Evolutionary conservation across 2,888 invertebrate genomes (phyloP).

Genomic region (Synergus japonicus): DNA sequence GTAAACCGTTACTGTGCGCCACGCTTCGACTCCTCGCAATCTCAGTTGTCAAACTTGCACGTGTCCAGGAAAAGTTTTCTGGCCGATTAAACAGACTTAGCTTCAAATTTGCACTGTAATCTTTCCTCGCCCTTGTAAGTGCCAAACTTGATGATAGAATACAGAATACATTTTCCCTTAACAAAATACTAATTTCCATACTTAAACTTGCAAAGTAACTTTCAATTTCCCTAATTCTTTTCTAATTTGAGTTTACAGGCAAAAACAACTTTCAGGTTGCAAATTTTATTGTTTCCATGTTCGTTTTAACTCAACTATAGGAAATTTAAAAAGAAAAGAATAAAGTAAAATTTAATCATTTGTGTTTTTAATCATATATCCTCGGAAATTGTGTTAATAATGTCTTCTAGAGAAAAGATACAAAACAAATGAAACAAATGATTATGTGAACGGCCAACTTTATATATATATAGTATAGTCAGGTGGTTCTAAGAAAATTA

Average conservation of each 20-base stretch:
- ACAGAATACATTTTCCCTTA: neutral
- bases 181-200: conserved; percentile 16
- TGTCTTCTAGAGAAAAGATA: conserved; percentile 13
- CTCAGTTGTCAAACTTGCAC: conserved; percentile 73
- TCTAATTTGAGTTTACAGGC: neutral
- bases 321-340: neutral
- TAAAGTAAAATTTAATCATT: neutral
- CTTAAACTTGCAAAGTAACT: neutral
- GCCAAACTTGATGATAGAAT: neutral
- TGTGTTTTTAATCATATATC: neutral
- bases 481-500: neutral
- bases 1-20: conserved; percentile 66
- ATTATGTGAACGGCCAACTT: neutral
- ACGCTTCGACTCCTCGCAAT: conserved; percentile 67
- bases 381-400: neutral
- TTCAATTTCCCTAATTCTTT: neutral
- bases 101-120: conserved; percentile 28
- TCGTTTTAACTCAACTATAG: neutral
- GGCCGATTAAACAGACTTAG: conserved; percentile 30
- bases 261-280: neutral
- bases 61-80: conserved; percentile 56
- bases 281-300: neutral
- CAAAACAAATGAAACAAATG: conserved; percentile 16
- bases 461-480: neutral
- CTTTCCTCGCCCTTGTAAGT: conserved; percentile 5